Evolutionary conservation across 2,888 invertebrate genomes (phyloP), one percentile per base, ranked within the genome.

Genomic region (Limnephilus marmoratus): DNA sequence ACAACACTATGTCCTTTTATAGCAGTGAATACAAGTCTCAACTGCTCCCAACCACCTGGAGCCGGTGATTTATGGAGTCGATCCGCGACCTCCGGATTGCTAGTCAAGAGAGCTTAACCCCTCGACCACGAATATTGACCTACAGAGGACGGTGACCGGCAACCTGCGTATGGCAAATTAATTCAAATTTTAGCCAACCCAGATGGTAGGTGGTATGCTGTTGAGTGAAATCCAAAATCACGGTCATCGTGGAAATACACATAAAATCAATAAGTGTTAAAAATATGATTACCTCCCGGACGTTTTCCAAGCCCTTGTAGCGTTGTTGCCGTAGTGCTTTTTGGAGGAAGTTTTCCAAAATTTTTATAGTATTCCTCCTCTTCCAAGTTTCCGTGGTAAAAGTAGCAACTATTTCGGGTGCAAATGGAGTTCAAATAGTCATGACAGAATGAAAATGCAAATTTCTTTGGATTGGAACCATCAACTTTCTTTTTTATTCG

Each of bases 401-500:
- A 98, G 94, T 97, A 97, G 94, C 98, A 98, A 94, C 96, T 97
- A 15, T 95, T 95, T 94, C 97, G 96, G 92, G 97, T 96, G 93
- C 96, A 96, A 94, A 97, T 97, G 94, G 97, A 97, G 95, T 98
- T 98, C 95, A 98, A 98, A 94, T 95, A 97, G 94, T 97, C 97
- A 94, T 96, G 97, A 94, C 97, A 97, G 94, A 97, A 97, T 5
- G 68, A 24, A 68, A 81, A 96, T 95, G 94, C 45, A 45, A 45
- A 96, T 96, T 68, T 96, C 94, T 49, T 87, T 1, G 9, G 18
- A 37, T 31, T 37, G 83, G 5, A 5, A 83, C 37, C 83, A 2
- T 24, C 83, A 7, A 3, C 24, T 15, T 83, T 83, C 83, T 83
- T 41, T 86, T 37, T 86, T 49, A n/a, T 13, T 45, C 86, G 24